Conservation (phyloP, 2,113 vertebrate species). For the Hippotragus niger region DNA sequence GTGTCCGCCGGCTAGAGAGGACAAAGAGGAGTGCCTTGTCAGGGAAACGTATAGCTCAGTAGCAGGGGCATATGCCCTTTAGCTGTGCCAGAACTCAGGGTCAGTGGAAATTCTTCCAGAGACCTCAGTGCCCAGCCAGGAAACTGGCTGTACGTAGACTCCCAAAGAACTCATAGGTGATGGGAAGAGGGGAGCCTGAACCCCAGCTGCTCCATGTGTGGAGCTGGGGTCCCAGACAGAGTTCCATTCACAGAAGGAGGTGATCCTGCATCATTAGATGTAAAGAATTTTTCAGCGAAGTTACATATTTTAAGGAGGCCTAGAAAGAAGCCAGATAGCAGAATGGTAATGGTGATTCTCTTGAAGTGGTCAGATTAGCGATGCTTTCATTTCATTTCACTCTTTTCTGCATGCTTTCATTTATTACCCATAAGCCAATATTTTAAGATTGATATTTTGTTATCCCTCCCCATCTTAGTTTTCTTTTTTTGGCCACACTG, state of each 20-base stretch:
- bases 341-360: background rate
- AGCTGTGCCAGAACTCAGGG: background rate
- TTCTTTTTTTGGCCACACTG: background rate
- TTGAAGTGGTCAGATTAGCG: background rate
- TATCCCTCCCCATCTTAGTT: background rate
- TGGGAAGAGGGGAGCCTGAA: background rate
- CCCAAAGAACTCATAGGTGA: no score
- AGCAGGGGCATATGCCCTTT: background rate
- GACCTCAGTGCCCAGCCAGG: background rate
- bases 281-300: background rate
- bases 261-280: background rate
- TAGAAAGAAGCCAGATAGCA: background rate
- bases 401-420: background rate
- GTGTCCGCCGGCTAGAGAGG: background rate
- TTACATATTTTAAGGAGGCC: background rate
- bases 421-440: background rate
- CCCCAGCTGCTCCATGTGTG: background rate
- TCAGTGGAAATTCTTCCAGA: constrained; percentile 6
- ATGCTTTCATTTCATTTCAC: background rate
- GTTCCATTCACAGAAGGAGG: background rate
- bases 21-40: background rate
- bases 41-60: constrained; percentile 39
- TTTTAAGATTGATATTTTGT: background rate
- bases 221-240: no score
- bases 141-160: background rate